These are phyloP conservation scores for Oreohelix idahoensis DNA, from an alignment of 1,140 invertebrate species.

Conservation along the genomic window DNA sequence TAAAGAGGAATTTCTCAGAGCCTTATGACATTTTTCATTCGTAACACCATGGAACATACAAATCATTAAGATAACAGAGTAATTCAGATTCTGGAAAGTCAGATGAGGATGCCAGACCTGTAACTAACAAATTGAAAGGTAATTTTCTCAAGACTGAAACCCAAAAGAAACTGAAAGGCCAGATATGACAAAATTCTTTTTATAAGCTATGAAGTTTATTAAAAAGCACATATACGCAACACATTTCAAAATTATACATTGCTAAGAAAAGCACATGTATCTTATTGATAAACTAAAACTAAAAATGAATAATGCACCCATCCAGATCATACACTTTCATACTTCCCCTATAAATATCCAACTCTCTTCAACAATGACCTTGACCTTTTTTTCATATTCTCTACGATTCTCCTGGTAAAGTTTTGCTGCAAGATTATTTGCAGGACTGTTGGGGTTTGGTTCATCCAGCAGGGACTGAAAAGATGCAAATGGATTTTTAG, in stretches of 20 bases:
- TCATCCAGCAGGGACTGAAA: constrained; percentile 73
- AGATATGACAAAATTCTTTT: background rate
- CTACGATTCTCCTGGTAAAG: constrained; percentile 73
- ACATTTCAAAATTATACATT: background rate
- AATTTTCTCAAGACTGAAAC: too few relatives aligned
- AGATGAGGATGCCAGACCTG: too few relatives aligned
- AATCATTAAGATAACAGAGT: too few relatives aligned
- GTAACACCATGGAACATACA: too few relatives aligned
- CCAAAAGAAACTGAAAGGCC: too few relatives aligned
- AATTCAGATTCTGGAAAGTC: too few relatives aligned
- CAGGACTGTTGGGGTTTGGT: constrained; percentile 74
- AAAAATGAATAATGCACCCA: background rate
- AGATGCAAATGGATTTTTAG: constrained; percentile 24
- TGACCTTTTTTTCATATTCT: constrained; percentile 73
- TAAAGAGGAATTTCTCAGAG: too few relatives aligned
- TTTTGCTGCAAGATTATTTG: constrained; percentile 73
- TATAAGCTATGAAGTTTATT: background rate
- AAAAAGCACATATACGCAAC: background rate
- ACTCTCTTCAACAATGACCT: constrained; percentile 72
- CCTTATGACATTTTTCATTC: too few relatives aligned
- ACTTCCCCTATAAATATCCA: constrained; percentile 70
- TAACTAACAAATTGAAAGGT: too few relatives aligned
- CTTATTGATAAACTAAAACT: background rate
- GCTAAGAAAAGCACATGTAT: background rate
- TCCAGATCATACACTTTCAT: background rate